Evolutionary conservation across 2,888 invertebrate species (phyloP).

Genomic region (Epistrophella euchroma): DNA sequence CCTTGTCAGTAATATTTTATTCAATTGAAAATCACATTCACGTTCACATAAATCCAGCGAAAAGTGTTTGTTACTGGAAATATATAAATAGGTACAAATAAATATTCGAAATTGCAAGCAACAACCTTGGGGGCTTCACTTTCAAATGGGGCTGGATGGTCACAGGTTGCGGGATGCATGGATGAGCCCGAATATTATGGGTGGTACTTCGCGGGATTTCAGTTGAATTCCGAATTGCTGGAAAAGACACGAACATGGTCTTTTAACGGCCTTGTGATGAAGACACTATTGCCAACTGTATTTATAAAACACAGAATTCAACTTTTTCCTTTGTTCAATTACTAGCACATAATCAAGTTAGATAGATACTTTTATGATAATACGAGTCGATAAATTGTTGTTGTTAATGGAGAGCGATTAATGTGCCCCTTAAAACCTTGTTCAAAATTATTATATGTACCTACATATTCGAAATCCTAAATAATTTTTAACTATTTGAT

Average conservation of each 20-base stretch:
- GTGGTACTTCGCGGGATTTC: constrained; percentile 36
- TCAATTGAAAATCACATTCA: constrained; percentile 45
- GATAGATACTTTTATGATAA: too few species aligned
- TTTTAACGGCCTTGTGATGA: constrained; percentile 10
- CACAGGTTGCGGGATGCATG: constrained; percentile 6
- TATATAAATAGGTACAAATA: constrained; percentile 6
- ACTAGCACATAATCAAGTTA: too few species aligned
- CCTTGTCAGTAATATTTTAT: constrained; percentile 47
- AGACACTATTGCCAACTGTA: not conserved
- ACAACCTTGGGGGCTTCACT: constrained; percentile 22
- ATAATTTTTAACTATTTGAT: too few species aligned
- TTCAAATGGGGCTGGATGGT: constrained; percentile 13
- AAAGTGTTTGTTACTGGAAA: constrained; percentile 53
- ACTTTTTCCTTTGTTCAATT: too few species aligned
- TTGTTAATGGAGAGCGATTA: too few species aligned
- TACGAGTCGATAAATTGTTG: too few species aligned
- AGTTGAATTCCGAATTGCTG: constrained; percentile 25
- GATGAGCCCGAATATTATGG: constrained; percentile 6
- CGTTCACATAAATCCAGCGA: constrained; percentile 48
- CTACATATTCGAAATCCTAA: too few species aligned
- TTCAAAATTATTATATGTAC: too few species aligned
- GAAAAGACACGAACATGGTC: constrained; percentile 48
- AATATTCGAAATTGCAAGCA: not conserved
- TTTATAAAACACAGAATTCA: too few species aligned
- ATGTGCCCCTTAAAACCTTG: too few species aligned